These are phyloP conservation scores for Melinaea marsaeus DNA, from an alignment of 2,888 invertebrate genomes.

Conservation along the genomic window DNA sequence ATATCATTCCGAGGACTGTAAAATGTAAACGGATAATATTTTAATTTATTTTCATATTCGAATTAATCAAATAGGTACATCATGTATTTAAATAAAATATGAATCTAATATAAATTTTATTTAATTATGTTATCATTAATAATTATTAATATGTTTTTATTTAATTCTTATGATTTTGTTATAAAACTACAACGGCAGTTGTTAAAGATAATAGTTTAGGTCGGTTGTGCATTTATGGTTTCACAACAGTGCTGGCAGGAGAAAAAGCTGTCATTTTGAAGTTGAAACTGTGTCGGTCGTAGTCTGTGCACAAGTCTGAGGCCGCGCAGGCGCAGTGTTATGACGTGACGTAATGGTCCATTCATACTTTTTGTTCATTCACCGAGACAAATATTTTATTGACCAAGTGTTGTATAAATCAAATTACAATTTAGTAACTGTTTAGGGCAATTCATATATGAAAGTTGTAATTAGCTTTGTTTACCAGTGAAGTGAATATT, in stretches of 20 bases:
- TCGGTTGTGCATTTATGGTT: too few relatives aligned
- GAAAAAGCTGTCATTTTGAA: conserved; percentile 8
- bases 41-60: too few relatives aligned
- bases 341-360: conserved; percentile 76
- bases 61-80: too few relatives aligned
- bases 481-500: conserved; percentile 39
- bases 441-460: conserved; percentile 27
- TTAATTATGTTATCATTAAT: too few relatives aligned
- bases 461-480: conserved; percentile 30
- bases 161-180: too few relatives aligned
- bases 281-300: conserved; percentile 15
- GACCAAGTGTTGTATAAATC: conserved; percentile 50
- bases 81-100: too few relatives aligned
- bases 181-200: too few relatives aligned
- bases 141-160: too few relatives aligned
- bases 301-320: conserved; percentile 40
- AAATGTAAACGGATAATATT: too few relatives aligned
- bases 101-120: too few relatives aligned
- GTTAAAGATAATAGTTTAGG: background rate
- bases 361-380: conserved; percentile 77
- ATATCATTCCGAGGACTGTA: too few relatives aligned
- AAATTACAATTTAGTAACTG: conserved; percentile 33
- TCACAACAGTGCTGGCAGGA: background rate
- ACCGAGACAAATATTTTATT: conserved; percentile 62
- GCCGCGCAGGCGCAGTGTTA: conserved; percentile 70